phyloP scores from a whole-genome alignment of 2,113 vertebrate species.

The Labeo rohita region DNA sequence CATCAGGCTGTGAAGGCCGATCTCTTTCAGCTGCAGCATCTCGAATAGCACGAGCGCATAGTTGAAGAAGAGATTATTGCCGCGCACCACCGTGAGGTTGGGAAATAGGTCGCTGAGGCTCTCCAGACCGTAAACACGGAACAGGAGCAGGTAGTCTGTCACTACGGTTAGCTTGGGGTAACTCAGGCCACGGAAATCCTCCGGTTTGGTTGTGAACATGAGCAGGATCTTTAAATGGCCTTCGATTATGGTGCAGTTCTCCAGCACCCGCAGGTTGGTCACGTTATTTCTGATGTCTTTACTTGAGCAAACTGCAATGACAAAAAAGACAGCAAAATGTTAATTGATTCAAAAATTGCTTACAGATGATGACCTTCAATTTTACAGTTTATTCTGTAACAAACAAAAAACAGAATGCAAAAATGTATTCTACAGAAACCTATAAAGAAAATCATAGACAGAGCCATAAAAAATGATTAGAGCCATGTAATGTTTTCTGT shows the following conservation, averaged over 20 bases:
- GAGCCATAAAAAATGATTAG: slow-evolving; percentile 14
- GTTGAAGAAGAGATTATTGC: slow-evolving; percentile 95
- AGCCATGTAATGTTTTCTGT: slow-evolving; percentile 39
- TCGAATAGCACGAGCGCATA: slow-evolving; percentile 95
- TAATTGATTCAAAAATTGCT: neutral
- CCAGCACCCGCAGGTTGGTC: slow-evolving; percentile 81
- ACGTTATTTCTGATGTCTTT: slow-evolving; percentile 95
- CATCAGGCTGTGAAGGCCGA: slow-evolving; percentile 92
- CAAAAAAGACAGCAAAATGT: neutral
- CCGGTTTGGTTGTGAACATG: slow-evolving; percentile 90
- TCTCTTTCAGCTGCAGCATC: slow-evolving; percentile 94
- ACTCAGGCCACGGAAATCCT: slow-evolving; percentile 89
- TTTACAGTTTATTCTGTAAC: neutral
- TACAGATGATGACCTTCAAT: slow-evolving; percentile 21
- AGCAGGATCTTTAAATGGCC: slow-evolving; percentile 94
- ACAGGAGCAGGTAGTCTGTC: slow-evolving; percentile 93
- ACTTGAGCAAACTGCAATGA: slow-evolving; percentile 85
- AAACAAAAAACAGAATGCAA: neutral
- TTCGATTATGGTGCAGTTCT: slow-evolving; percentile 96
- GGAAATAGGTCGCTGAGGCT: slow-evolving; percentile 92
- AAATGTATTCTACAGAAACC: slow-evolving; percentile 13
- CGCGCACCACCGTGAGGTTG: slow-evolving; percentile 93
- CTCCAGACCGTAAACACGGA: slow-evolving; percentile 93
- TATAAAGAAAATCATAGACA: neutral
- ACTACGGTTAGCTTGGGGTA: slow-evolving; percentile 91